Conservation (phyloP, 1,140 invertebrate species). For the Ips nitidus region DNA sequence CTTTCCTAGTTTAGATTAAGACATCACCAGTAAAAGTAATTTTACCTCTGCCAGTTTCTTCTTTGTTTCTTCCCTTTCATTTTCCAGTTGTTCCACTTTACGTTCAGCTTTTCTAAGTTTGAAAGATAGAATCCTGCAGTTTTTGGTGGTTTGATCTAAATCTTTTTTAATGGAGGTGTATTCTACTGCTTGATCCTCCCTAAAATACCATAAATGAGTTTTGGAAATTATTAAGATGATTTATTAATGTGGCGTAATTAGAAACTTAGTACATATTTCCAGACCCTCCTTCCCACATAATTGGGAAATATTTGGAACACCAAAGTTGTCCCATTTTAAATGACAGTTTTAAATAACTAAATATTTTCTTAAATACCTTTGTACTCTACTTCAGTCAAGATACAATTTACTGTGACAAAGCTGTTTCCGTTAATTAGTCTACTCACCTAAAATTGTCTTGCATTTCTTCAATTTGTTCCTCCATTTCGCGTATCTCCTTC, state of each 20-base stretch:
- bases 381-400: too few relatives aligned
- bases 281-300: too few relatives aligned
- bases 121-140: slow-evolving; percentile 97
- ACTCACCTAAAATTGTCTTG: slow-evolving; percentile 87
- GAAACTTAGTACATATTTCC: too few relatives aligned
- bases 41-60: slow-evolving; percentile 67
- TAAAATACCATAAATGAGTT: slow-evolving; percentile 42
- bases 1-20: background rate
- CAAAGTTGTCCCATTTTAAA: too few relatives aligned
- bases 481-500: slow-evolving; percentile 87
- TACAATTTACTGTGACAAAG: too few relatives aligned
- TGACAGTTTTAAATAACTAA: too few relatives aligned
- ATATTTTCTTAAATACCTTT: too few relatives aligned
- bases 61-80: slow-evolving; percentile 75
- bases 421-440: too few relatives aligned
- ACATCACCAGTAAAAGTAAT: slow-evolving; percentile 3
- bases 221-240: slow-evolving; percentile 50
- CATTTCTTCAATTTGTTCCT: slow-evolving; percentile 97
- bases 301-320: too few relatives aligned
- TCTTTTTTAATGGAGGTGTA: slow-evolving; percentile 93
- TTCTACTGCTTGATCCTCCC: slow-evolving; percentile 96
- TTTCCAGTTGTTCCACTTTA: slow-evolving; percentile 83
- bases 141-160: slow-evolving; percentile 94
- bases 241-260: too few relatives aligned
- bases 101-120: slow-evolving; percentile 96